Evolutionary conservation across 2,888 invertebrate species (phyloP).

Genomic region (Chalcis sispes): DNA sequence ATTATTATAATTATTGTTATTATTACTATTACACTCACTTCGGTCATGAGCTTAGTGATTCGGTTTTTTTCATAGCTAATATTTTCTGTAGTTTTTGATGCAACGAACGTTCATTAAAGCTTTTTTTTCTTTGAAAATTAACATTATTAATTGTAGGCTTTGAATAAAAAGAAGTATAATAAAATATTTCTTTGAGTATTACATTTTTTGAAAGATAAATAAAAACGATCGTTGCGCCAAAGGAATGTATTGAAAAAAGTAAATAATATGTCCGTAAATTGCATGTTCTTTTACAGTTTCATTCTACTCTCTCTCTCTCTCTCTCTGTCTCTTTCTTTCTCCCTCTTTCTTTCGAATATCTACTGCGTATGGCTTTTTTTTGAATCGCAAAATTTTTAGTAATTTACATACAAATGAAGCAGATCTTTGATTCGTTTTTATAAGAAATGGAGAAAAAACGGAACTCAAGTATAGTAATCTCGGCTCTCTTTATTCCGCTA

Average conservation of each 20-base stretch:
- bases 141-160: no score
- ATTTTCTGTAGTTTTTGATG: slow-evolving; percentile 50
- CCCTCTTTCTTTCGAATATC: no score
- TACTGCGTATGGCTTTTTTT: slow-evolving; percentile 62
- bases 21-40: slow-evolving; percentile 41
- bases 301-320: slow-evolving; percentile 59
- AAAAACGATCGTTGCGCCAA: slow-evolving; percentile 45
- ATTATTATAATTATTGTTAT: slow-evolving; percentile 13
- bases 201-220: no score
- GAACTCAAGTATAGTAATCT: not conserved
- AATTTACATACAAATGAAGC: slow-evolving; percentile 19
- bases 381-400: slow-evolving; percentile 49
- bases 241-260: slow-evolving; percentile 53
- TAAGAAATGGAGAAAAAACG: not conserved
- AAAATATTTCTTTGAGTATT: no score
- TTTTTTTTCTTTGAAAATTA: slow-evolving; percentile 10
- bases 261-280: slow-evolving; percentile 55
- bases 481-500: not conserved
- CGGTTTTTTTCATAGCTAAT: slow-evolving; percentile 39
- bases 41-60: slow-evolving; percentile 37
- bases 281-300: slow-evolving; percentile 62
- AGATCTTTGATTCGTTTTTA: slow-evolving; percentile 10
- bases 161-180: no score
- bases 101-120: slow-evolving; percentile 42
- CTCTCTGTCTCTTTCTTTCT: no score